Conservation (phyloP, 2,888 invertebrate genomes). For the Himalopsyche kuldschensis region DNA sequence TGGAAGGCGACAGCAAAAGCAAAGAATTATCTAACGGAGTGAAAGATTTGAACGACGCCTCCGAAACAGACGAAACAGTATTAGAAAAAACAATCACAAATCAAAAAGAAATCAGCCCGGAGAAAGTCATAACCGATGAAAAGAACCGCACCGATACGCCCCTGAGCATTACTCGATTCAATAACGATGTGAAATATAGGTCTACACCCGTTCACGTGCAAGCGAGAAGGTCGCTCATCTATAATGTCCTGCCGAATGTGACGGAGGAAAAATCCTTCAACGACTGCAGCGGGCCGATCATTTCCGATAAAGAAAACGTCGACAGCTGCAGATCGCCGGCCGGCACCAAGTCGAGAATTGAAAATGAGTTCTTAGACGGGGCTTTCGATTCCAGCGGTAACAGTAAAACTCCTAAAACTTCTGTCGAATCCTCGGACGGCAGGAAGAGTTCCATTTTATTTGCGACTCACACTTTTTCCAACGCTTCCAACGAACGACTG, state of each 20-base stretch:
- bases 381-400: constrained; percentile 48
- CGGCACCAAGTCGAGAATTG: constrained; percentile 49
- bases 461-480: too few relatives aligned
- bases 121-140: not conserved
- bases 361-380: constrained; percentile 50
- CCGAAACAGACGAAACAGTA: not conserved
- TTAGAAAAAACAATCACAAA: too few relatives aligned
- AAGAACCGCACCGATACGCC: constrained; percentile 42
- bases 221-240: constrained; percentile 52
- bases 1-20: not conserved
- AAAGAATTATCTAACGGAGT: not conserved
- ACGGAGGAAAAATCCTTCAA: constrained; percentile 20
- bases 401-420: constrained; percentile 12
- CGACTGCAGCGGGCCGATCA: not conserved
- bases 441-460: too few relatives aligned
- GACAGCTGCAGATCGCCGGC: not conserved
- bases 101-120: too few relatives aligned
- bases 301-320: not conserved
- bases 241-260: constrained; percentile 42
- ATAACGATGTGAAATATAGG: constrained; percentile 49
- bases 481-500: too few relatives aligned
- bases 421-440: too few relatives aligned
- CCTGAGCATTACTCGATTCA: constrained; percentile 50
- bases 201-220: constrained; percentile 49
- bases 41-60: not conserved